Evolutionary conservation across 2,113 vertebrate species (phyloP).

Genomic region (Podilymbus podiceps): DNA sequence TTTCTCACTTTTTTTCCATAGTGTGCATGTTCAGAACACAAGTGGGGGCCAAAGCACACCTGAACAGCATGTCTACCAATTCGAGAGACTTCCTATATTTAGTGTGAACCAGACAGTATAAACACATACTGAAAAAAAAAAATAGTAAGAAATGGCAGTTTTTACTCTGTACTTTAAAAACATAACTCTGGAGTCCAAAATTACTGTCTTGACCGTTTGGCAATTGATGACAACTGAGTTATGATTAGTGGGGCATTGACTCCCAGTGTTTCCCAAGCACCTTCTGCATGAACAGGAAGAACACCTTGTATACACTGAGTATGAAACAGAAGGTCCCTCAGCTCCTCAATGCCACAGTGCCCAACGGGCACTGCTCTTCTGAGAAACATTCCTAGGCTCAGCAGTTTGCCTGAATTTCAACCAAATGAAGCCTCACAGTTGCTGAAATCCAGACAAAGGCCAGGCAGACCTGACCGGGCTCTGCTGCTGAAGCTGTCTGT

Average conservation of each 20-base stretch:
- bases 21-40: not conserved
- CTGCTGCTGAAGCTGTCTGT: not conserved
- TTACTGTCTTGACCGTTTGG: not conserved
- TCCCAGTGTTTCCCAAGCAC: not conserved
- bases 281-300: not conserved
- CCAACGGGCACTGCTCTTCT: not conserved
- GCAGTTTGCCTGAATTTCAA: not conserved
- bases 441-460: not conserved
- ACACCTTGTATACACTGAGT: no score
- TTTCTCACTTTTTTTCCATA: not conserved
- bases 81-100: not conserved
- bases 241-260: not conserved
- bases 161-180: not conserved
- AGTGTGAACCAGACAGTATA: not conserved
- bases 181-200: not conserved
- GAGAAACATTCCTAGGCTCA: not conserved
- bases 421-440: not conserved
- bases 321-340: not conserved
- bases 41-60: not conserved
- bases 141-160: not conserved
- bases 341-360: not conserved
- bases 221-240: not conserved
- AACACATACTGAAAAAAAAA: not conserved
- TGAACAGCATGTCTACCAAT: not conserved
- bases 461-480: not conserved